A percentile compares a stretch with the other conserved stretches of the same genome.
Conservation (phyloP, 2,797 vertebrate species). For the Poecilia velifera region DNA sequence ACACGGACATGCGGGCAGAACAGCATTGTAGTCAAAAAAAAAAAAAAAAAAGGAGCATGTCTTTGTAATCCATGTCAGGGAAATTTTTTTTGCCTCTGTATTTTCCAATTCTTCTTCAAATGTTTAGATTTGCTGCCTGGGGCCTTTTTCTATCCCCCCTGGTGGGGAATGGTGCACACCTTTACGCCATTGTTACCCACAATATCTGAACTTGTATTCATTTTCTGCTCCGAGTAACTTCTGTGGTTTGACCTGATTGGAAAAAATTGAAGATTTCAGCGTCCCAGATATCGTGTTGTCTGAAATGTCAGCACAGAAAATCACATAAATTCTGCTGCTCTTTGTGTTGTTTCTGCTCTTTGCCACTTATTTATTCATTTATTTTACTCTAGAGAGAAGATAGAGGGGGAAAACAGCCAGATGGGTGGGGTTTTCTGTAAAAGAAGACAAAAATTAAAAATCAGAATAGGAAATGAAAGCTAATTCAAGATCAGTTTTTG, state of each 20-base stretch:
- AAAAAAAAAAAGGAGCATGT: constrained; percentile 34
- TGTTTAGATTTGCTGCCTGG: constrained; percentile 19
- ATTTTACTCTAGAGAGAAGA: constrained; percentile 7
- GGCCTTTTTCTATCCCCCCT: constrained; percentile 24
- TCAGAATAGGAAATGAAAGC: background rate
- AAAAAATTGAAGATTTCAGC: constrained; percentile 43
- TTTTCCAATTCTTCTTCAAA: constrained; percentile 39
- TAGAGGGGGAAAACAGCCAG: constrained; percentile 7
- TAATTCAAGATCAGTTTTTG: constrained; percentile 2
- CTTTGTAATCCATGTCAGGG: constrained; percentile 52
- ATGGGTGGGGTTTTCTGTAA: constrained; percentile 5
- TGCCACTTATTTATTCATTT: constrained; percentile 13
- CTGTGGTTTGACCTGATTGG: constrained; percentile 45
- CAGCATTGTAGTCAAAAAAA: constrained; percentile 25
- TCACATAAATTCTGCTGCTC: constrained; percentile 38
- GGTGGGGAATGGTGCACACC: constrained; percentile 45
- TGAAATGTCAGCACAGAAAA: constrained; percentile 47
- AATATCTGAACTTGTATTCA: constrained; percentile 31
- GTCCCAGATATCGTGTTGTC: constrained; percentile 44
- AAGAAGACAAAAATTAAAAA: background rate
- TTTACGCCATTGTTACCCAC: constrained; percentile 47
- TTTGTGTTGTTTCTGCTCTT: constrained; percentile 26
- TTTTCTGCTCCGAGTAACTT: constrained; percentile 33
- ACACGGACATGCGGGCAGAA: constrained; percentile 32
- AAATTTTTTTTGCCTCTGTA: constrained; percentile 40